These are phyloP conservation scores for Tupaia chinensis DNA, from an alignment of 2,113 vertebrate genomes.

Conservation along the genomic window DNA sequence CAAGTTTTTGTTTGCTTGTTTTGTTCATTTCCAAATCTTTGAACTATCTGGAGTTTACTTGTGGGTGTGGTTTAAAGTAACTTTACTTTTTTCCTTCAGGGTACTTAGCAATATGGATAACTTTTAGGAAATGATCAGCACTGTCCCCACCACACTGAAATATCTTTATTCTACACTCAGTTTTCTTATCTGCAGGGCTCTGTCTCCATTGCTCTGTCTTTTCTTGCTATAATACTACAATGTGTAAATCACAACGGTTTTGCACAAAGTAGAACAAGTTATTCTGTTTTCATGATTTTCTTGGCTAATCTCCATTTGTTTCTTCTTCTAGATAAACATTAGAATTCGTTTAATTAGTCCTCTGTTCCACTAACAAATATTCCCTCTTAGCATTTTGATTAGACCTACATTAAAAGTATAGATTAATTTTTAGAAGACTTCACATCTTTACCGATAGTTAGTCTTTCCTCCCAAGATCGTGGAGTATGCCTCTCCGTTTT, in stretches of 20 bases:
- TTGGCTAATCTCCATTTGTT: conserved; percentile 20
- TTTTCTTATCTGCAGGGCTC: not conserved
- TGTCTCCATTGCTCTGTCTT: not conserved
- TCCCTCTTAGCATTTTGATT: conserved; percentile 18
- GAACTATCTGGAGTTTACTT: conserved; percentile 31
- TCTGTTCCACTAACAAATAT: not conserved
- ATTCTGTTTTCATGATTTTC: conserved; percentile 13
- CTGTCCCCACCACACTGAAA: conserved; percentile 24
- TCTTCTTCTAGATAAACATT: conserved; percentile 54
- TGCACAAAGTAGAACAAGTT: not conserved
- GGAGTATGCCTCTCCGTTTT: not conserved
- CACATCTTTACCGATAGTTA: conserved; percentile 45
- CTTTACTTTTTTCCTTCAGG: not conserved
- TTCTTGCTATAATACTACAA: not conserved
- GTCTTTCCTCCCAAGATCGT: conserved; percentile 4
- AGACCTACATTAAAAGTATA: conserved; percentile 44
- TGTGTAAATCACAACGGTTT: conserved; percentile 48
- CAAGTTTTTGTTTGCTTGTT: not conserved
- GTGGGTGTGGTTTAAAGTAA: not conserved
- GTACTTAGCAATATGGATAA: not conserved
- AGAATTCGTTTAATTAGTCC: conserved; percentile 19
- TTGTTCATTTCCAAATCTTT: conserved; percentile 51
- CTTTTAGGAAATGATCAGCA: conserved; percentile 45
- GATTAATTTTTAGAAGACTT: conserved; percentile 54
- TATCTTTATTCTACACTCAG: conserved; percentile 1